Base-by-base conservation (phyloP, 2,113 vertebrate genomes). In the Corythaeola cristata region DNA sequence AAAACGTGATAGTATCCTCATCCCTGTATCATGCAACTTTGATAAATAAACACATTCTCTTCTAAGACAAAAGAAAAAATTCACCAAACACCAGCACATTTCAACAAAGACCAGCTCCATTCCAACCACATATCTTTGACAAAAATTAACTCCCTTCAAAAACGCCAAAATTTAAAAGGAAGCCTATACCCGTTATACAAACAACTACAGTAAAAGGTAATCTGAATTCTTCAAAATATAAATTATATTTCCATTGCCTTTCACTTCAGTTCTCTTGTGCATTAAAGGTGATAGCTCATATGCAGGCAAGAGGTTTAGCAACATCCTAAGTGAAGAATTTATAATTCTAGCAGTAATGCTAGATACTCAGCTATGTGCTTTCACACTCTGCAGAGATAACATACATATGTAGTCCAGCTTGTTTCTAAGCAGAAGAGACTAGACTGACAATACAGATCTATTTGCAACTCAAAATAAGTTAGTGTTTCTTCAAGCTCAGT, bases 21-120 rank as follows among this genome's bases (percentile, higher is more conserved):
- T 45, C 21, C 7, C 23, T 2, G 0, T 15, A 60, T 9, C 26
- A 78, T 0, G 0, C 41, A 75, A 79, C 32, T 41, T 53, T 22
- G 9, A 71, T 13, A 88, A 35, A 62, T 8, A 7, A 78, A 60
- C 8, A 58, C n/a, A 52, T 52, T 55, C 30, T 41, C 45, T 68
- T 67, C 44, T 53, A 52, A 55, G 27, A 74, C 7, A 67, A 79
- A 93, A 91, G 9, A 53, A 68, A 92, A 71, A 32, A 86, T 88
- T 12, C 37, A 78, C 22, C 52, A 10, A 80, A 71, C 12, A 56
- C 26, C 8, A 44, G 9, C 22, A 28, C 49, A 30, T 28, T 79
- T 83, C 82, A 88, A 49, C 26, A 84, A 84, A 89, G 22, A 63
- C 4, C 12, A 78, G 41, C 47, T 78, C 32, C 58, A 88, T 50